A percentile compares a stretch with the other conserved stretches of the same genome.
phyloP scores from a whole-genome alignment of 2,797 vertebrate species.

The Schizothorax lantsangensis region DNA sequence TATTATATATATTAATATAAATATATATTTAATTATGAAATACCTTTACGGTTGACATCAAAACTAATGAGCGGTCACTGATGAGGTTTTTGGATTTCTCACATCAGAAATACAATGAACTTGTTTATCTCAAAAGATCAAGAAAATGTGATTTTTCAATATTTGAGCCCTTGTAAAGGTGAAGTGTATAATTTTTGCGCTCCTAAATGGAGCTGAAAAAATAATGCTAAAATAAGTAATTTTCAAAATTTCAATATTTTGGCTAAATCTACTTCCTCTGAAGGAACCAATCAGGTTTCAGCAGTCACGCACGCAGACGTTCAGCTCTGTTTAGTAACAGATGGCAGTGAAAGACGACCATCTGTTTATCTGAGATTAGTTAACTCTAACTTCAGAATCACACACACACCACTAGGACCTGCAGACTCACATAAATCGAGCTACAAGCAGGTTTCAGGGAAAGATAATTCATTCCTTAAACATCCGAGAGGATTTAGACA shows the following conservation, averaged over 20 bases:
- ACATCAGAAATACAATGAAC: not conserved
- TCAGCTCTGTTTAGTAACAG: slow-evolving; percentile 70
- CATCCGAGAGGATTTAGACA: not conserved
- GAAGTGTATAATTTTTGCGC: not conserved
- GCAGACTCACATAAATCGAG: not conserved
- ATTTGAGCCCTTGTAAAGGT: not conserved
- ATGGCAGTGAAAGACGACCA: slow-evolving; percentile 72
- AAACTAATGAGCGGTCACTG: not conserved
- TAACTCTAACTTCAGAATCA: slow-evolving; percentile 64
- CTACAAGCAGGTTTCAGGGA: not conserved
- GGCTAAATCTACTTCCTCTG: not conserved
- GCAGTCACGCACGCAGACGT: slow-evolving; percentile 61
- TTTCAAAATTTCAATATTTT: too few species aligned
- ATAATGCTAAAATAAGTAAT: too few species aligned
- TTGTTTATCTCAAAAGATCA: not conserved
- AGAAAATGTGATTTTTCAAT: not conserved
- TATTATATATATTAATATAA: too few species aligned
- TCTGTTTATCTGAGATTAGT: slow-evolving; percentile 77
- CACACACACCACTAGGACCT: not conserved
- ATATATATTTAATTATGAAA: not conserved
- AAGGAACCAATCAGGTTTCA: slow-evolving; percentile 8
- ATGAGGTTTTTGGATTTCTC: not conserved
- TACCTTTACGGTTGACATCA: not conserved
- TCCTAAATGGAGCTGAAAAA: not conserved
- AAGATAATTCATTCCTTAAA: not conserved